Percentiles rank a stretch among this genome's conserved stretches.
These are phyloP conservation scores for Campylomormyrus tamandua DNA, from an alignment of 2,113 vertebrate species.

Conservation along the genomic window DNA sequence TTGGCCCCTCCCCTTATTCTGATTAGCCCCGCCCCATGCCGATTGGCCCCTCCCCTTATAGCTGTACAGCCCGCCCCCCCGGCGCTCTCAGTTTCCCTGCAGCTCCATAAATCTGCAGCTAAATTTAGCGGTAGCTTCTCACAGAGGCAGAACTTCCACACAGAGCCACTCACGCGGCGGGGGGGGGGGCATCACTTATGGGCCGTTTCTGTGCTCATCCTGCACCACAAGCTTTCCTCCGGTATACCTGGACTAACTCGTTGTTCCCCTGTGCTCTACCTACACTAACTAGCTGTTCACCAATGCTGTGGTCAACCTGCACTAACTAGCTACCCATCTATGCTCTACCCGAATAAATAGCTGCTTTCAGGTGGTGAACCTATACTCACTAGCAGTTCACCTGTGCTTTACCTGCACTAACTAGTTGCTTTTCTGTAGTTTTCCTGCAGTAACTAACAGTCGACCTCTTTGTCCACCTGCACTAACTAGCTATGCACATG, in stretches of 20 bases:
- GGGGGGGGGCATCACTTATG: not conserved
- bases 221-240: not conserved
- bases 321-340: not conserved
- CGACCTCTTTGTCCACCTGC: too few relatives aligned
- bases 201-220: not conserved
- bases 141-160: constrained; percentile 25
- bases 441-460: too few relatives aligned
- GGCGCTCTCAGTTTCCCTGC: constrained; percentile 34
- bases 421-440: too few relatives aligned
- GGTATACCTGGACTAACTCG: not conserved
- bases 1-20: not conserved
- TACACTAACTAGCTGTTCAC: not conserved
- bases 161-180: not conserved
- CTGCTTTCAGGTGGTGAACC: too few relatives aligned
- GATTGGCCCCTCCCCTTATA: constrained; percentile 39
- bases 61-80: constrained; percentile 13
- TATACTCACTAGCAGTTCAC: too few relatives aligned
- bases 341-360: too few relatives aligned
- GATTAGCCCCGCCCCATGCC: not conserved
- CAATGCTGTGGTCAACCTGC: not conserved
- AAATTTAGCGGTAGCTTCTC: constrained; percentile 56
- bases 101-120: constrained; percentile 69
- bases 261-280: not conserved
- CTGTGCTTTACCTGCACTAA: too few relatives aligned
- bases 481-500: not conserved